A percentile compares a stretch with the other conserved stretches of the same genome.
Conservation (phyloP, 2,888 invertebrate species). For the Endotricha flammealis region DNA sequence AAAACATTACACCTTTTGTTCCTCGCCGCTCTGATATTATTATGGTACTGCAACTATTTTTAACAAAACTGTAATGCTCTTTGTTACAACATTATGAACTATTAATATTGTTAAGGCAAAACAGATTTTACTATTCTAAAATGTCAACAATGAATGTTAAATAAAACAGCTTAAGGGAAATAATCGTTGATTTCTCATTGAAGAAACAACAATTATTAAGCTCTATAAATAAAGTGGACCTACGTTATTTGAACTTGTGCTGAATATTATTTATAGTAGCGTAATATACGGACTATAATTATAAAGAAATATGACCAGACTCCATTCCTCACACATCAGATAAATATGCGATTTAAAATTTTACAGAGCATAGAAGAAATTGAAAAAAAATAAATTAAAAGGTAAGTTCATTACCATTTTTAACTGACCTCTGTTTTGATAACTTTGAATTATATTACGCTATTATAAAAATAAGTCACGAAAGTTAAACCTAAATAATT, state of each 20-base stretch:
- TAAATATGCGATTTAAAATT: too few species aligned
- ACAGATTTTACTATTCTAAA: constrained; percentile 75
- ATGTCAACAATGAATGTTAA: constrained; percentile 76
- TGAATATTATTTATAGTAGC: constrained; percentile 57
- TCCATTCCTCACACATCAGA: too few species aligned
- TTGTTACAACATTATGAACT: constrained; percentile 67
- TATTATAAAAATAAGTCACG: constrained; percentile 53
- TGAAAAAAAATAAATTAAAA: too few species aligned
- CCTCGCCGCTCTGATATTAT: constrained; percentile 52
- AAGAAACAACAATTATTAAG: constrained; percentile 53
- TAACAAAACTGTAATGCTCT: constrained; percentile 71
- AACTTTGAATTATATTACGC: constrained; percentile 57
- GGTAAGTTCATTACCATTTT: too few species aligned
- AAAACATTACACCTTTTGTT: constrained; percentile 62
- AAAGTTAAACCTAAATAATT: constrained; percentile 69
- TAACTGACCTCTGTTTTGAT: too few species aligned
- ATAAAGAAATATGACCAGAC: too few species aligned
- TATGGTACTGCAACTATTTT: constrained; percentile 50
- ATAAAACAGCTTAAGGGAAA: constrained; percentile 69
- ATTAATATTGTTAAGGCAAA: constrained; percentile 75
- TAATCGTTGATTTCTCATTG: constrained; percentile 41
- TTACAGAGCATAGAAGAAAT: too few species aligned
- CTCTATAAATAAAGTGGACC: constrained; percentile 74
- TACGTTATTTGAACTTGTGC: constrained; percentile 76
- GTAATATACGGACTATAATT: constrained; percentile 54